phyloP scores from a whole-genome alignment of 1,140 invertebrate genomes.

The Trichonephila clavipes region DNA sequence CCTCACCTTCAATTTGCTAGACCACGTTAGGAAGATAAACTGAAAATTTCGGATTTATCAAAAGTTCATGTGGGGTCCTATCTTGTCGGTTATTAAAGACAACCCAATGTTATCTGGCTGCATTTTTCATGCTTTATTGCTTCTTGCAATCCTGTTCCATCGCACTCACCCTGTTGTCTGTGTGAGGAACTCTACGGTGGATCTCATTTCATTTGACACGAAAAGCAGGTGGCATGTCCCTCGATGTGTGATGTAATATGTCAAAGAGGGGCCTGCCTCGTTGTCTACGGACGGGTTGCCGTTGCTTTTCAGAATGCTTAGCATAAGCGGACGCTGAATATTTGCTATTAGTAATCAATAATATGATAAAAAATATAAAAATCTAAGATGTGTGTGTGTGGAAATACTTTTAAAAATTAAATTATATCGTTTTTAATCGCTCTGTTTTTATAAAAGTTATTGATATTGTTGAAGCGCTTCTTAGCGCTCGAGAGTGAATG shows the following conservation, averaged over 20 bases:
- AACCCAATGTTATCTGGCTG: conserved; percentile 34
- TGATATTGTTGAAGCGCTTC: too few species aligned
- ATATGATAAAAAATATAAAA: too few species aligned
- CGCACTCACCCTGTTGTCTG: background rate
- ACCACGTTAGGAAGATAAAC: conserved; percentile 49
- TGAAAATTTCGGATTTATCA: conserved; percentile 58
- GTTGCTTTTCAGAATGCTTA: too few species aligned
- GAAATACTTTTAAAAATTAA: too few species aligned
- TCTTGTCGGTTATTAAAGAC: conserved; percentile 58
- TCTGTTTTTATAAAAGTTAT: too few species aligned
- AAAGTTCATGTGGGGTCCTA: conserved; percentile 59
- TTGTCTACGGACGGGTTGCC: background rate
- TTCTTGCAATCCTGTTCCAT: conserved; percentile 9
- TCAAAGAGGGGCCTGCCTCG: background rate
- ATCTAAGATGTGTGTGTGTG: too few species aligned
- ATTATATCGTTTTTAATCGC: too few species aligned
- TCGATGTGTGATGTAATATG: background rate
- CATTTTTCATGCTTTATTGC: conserved; percentile 39
- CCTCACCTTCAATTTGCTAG: conserved; percentile 54
- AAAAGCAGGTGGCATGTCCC: conserved; percentile 29
- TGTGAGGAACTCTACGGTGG: background rate
- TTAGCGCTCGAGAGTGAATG: too few species aligned
- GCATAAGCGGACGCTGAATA: too few species aligned
- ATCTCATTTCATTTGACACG: conserved; percentile 39
- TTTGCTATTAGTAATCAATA: too few species aligned